Percentiles rank a stretch among this genome's conserved stretches.
Evolutionary conservation across 2,113 vertebrate species (phyloP).

Genomic region (Hiodon tergisus): DNA sequence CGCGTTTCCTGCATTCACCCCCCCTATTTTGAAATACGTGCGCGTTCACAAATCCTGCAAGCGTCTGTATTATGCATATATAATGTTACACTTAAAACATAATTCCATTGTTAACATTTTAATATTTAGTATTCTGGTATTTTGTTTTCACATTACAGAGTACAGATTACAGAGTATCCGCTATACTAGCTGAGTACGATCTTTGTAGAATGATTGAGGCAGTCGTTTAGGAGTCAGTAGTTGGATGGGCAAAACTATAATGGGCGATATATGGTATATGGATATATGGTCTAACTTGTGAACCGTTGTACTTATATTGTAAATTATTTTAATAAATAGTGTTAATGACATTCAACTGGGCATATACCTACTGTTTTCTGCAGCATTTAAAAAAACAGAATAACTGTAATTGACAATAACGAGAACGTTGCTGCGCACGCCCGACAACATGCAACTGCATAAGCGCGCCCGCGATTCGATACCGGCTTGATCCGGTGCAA

Average conservation of each 20-base stretch:
- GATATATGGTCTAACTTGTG: background rate
- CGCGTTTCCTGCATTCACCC: background rate
- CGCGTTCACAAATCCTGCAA: constrained; percentile 1
- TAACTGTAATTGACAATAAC: background rate
- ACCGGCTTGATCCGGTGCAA: constrained; percentile 63
- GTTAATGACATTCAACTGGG: background rate
- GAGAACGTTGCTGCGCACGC: constrained; percentile 15
- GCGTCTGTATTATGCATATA: background rate
- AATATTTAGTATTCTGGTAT: too few species aligned
- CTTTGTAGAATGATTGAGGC: background rate
- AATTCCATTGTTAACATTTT: too few species aligned
- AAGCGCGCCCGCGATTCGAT: constrained; percentile 41
- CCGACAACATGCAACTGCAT: constrained; percentile 3
- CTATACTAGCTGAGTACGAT: background rate
- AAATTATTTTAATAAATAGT: too few species aligned
- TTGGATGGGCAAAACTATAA: too few species aligned
- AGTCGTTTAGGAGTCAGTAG: too few species aligned
- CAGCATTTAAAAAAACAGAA: background rate
- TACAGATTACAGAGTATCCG: too few species aligned
- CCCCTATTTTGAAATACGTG: background rate
- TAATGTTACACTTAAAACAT: background rate
- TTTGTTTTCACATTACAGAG: too few species aligned
- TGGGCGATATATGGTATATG: background rate
- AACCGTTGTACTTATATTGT: too few species aligned
- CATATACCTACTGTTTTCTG: background rate